These are phyloP conservation scores for Varanus salvator DNA, from an alignment of 2,113 vertebrate species.

Conservation along the genomic window DNA sequence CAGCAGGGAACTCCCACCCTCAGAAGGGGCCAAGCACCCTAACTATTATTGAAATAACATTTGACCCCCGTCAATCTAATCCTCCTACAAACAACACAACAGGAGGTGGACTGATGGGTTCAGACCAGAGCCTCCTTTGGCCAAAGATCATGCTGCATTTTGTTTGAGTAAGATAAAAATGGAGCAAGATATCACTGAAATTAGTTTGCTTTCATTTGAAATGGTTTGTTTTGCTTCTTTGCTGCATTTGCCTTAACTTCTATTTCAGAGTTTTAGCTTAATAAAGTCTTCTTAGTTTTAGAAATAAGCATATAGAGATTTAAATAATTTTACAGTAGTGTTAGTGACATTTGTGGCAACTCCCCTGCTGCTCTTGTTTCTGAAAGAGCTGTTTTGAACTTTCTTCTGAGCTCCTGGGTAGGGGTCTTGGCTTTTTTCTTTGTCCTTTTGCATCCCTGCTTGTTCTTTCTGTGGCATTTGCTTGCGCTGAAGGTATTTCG, in stretches of 20 bases:
- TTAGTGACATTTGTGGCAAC: neutral
- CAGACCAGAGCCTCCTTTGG: constrained; percentile 35
- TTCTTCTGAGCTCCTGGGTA: constrained; percentile 37
- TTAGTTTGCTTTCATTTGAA: neutral
- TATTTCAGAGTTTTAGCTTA: neutral
- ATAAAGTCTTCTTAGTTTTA: neutral
- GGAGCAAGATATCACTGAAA: constrained; percentile 52
- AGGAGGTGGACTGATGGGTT: constrained; percentile 18
- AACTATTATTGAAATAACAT: constrained; percentile 9
- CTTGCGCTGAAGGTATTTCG: neutral
- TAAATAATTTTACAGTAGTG: neutral
- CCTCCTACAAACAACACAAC: constrained; percentile 29
- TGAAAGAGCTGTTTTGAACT: constrained; percentile 5
- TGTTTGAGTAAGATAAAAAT: constrained; percentile 28
- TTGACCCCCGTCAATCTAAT: constrained; percentile 39
- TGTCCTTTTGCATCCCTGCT: neutral
- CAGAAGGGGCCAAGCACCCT: constrained; percentile 1
- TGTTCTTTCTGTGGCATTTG: constrained; percentile 45
- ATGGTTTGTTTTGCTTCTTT: neutral
- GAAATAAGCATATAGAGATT: neutral
- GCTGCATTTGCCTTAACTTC: neutral
- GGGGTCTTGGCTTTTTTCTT: constrained; percentile 28
- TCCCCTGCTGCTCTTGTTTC: neutral
- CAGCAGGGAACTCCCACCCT: neutral
- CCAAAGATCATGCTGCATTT: constrained; percentile 27